Percentiles rank a stretch among this genome's conserved stretches.
Conservation (phyloP, 2,113 vertebrate species). For the Chaenocephalus aceratus region DNA sequence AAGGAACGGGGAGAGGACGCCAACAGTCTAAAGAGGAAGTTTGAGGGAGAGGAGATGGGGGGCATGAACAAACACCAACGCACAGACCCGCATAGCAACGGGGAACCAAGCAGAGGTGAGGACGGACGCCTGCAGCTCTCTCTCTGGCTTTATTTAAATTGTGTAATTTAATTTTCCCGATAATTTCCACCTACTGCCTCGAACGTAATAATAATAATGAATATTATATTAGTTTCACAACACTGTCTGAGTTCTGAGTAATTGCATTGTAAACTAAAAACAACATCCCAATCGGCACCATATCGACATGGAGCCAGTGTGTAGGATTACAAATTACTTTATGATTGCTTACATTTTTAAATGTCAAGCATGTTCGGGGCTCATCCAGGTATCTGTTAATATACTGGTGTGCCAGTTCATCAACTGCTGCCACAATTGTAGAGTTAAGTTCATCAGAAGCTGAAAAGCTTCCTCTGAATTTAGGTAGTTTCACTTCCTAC, state of each 20-base stretch:
- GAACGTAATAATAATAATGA: not conserved
- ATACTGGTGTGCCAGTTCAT: not conserved
- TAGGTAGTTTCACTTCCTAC: not conserved
- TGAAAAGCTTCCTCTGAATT: not conserved
- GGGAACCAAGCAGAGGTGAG: constrained; percentile 82
- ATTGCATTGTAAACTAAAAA: not conserved
- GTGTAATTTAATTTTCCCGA: not conserved
- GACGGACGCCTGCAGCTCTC: not conserved
- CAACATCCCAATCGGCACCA: not conserved
- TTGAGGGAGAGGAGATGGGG: constrained; percentile 82
- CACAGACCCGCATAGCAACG: constrained; percentile 74
- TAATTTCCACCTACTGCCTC: not conserved
- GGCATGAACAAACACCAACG: constrained; percentile 87
- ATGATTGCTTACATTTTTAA: constrained; percentile 15
- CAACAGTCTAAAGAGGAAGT: constrained; percentile 88
- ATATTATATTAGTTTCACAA: constrained; percentile 32
- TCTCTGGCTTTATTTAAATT: not conserved
- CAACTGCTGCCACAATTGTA: not conserved
- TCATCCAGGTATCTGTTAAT: not conserved
- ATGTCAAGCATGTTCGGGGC: not conserved
- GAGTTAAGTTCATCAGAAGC: not conserved
- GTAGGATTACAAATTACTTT: not conserved
- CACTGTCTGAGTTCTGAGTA: constrained; percentile 8
- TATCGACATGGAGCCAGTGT: not conserved
- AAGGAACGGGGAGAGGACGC: constrained; percentile 83